Evolutionary conservation across 1,140 invertebrate species (phyloP).

Genomic region (Atopsyche davidsoni): DNA sequence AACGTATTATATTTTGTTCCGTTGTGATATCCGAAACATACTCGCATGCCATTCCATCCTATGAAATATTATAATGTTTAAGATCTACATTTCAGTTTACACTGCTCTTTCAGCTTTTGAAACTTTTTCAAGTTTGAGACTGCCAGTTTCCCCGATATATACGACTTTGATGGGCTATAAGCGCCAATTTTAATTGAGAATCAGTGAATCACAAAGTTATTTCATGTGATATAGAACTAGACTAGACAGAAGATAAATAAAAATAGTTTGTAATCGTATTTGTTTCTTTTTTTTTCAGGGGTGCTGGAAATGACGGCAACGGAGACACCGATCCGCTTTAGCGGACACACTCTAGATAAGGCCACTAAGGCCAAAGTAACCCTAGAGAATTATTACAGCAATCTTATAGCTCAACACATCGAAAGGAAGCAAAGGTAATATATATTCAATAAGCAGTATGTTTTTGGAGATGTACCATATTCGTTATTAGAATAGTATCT

Average conservation of each 20-base stretch:
- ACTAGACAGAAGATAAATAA: not conserved
- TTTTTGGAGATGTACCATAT: not conserved
- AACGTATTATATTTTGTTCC: no score
- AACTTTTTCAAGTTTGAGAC: not conserved
- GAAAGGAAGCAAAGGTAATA: constrained; percentile 88
- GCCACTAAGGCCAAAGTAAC: constrained; percentile 99
- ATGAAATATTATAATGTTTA: no score
- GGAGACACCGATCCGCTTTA: constrained; percentile 79
- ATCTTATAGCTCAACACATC: constrained; percentile 93
- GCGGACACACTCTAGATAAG: constrained; percentile 96
- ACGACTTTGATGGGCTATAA: not conserved
- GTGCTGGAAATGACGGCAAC: constrained; percentile 56
- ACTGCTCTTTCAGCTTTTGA: not conserved
- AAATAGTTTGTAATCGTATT: constrained; percentile 5
- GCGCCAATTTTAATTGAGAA: not conserved
- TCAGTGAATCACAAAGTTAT: no score
- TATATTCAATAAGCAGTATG: constrained; percentile 13
- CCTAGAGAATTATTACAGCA: constrained; percentile 98
- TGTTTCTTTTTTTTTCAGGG: constrained; percentile 32
- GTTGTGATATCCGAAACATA: no score
- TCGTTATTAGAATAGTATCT: constrained; percentile 3
- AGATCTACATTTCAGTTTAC: no score
- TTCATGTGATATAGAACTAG: no score
- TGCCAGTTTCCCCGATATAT: not conserved
- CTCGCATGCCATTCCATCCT: no score